These are phyloP conservation scores for Cylas formicarius DNA, from an alignment of 1,140 invertebrate species.

Conservation along the genomic window DNA sequence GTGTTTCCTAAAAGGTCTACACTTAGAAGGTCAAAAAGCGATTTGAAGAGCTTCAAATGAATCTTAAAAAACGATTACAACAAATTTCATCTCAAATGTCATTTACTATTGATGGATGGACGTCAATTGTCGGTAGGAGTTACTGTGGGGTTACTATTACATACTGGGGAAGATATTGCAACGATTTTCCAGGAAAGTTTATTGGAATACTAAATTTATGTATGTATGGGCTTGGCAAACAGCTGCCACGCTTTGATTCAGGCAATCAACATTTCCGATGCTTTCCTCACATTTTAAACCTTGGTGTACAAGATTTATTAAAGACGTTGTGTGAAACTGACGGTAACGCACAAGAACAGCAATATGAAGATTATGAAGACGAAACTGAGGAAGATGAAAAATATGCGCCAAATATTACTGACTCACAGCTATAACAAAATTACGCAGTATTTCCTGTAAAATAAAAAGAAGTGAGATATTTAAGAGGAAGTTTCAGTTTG, in stretches of 20 bases:
- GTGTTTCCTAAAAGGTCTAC: too few species aligned
- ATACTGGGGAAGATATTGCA: slow-evolving; percentile 37
- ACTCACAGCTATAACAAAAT: slow-evolving; percentile 31
- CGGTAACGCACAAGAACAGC: not conserved
- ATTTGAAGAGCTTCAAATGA: too few species aligned
- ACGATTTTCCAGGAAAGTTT: slow-evolving; percentile 34
- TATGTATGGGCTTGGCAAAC: slow-evolving; percentile 9
- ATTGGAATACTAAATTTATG: slow-evolving; percentile 22
- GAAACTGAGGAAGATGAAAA: slow-evolving; percentile 26
- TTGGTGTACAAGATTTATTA: slow-evolving; percentile 5
- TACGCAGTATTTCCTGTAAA: slow-evolving; percentile 32
- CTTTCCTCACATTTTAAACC: slow-evolving; percentile 13
- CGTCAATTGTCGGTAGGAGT: too few species aligned
- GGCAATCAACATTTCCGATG: slow-evolving; percentile 14
- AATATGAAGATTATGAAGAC: slow-evolving; percentile 22
- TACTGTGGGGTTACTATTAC: too few species aligned
- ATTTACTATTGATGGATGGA: too few species aligned
- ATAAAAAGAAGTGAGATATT: slow-evolving; percentile 24
- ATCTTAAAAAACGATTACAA: too few species aligned
- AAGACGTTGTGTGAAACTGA: not conserved
- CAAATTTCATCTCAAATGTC: too few species aligned
- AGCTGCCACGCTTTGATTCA: slow-evolving; percentile 11
- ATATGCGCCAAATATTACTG: slow-evolving; percentile 21
- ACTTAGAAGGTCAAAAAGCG: too few species aligned
- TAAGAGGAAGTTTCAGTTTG: slow-evolving; percentile 31